Evolutionary conservation across 1,140 invertebrate genomes (phyloP), one percentile per base, ranked within the genome.

Genomic region (Trichomalopsis sarcophagae): DNA sequence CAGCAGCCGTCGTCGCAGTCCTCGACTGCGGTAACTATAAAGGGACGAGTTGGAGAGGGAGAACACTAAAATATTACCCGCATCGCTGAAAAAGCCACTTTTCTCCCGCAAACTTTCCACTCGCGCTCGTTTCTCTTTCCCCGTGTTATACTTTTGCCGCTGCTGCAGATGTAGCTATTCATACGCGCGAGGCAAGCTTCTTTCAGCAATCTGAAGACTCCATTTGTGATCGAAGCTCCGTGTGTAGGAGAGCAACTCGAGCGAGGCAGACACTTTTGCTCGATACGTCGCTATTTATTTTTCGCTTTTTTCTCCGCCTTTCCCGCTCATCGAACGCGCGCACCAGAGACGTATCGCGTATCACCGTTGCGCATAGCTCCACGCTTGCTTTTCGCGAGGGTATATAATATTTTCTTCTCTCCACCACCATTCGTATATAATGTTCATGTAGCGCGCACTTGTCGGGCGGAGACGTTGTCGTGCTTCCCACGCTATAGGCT

Each of bases 11-110:
- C 11, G 75, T 55, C 13, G 68, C 23, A 27, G 23, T 66, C 55
- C 55, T 62, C 55, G 76, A 77, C 74, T 85, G 44, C 33, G 76
- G 83, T 82, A 87, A 81, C 87, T 86, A 86, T 85, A 84, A 87
- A 87, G 76, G 82, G 73, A 71, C 66, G 68, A 75, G 62, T 6
- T 21, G 40, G 40, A 47, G n/a, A 44, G 40, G 40, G 73, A 84
- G 82, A 87, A 86, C 69, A 82, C 86, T 90, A 87, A 91, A 90
- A 89, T 90, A 91, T 90, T 90, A 89, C 87, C 80, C 86, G 86
- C 82, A 86, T 89, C 88, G 73, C 69, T 81, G 81, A 88, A 90
- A 88, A 88, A 88, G 86, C 79, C 89, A 88, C 87, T 88, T 89
- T 87, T 87, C 81, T 76, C 79, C n/a, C 33, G 66, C 79, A 69